Percentiles rank a stretch among this genome's conserved stretches.
phyloP scores from a whole-genome alignment of 2,888 invertebrate genomes.

The Nyleta sp. region DNA sequence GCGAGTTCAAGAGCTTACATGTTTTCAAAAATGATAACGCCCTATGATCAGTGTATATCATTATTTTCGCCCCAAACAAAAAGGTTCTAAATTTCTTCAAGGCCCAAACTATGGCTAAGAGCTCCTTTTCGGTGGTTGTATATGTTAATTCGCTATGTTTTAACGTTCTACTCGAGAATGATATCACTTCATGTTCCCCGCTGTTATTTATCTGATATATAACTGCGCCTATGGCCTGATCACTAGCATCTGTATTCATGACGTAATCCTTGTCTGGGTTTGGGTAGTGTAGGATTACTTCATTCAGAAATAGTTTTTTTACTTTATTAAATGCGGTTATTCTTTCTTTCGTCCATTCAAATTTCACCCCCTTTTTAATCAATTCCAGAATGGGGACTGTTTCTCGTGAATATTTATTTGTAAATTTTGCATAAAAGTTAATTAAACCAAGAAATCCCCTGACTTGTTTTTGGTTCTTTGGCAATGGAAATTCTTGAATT shows the following conservation, averaged over 20 bases:
- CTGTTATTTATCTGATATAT: constrained; percentile 31
- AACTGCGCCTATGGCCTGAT: constrained; percentile 45
- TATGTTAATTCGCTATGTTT: constrained; percentile 63
- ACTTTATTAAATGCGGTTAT: neutral
- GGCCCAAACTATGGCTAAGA: constrained; percentile 68
- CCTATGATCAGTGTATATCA: constrained; percentile 70
- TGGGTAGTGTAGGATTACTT: constrained; percentile 4
- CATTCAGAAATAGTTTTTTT: constrained; percentile 13
- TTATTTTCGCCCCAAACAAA: constrained; percentile 62
- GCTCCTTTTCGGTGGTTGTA: constrained; percentile 69
- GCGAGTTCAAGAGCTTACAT: constrained; percentile 57
- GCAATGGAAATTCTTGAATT: constrained; percentile 8
- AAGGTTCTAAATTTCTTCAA: constrained; percentile 70
- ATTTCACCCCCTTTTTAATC: neutral
- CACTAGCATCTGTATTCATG: constrained; percentile 41
- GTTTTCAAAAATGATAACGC: constrained; percentile 67
- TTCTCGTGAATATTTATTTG: neutral
- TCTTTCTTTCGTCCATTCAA: constrained; percentile 2
- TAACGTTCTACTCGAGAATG: constrained; percentile 67
- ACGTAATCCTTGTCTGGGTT: constrained; percentile 22
- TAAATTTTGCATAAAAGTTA: constrained; percentile 14
- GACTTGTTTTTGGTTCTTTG: constrained; percentile 6
- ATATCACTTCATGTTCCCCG: constrained; percentile 44
- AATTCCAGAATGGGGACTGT: neutral
- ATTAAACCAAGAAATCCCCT: neutral